A percentile compares a stretch with the other conserved stretches of the same genome.
phyloP scores from a whole-genome alignment of 2,113 vertebrate species.

The rat (Rattus norvegicus) region DNA sequence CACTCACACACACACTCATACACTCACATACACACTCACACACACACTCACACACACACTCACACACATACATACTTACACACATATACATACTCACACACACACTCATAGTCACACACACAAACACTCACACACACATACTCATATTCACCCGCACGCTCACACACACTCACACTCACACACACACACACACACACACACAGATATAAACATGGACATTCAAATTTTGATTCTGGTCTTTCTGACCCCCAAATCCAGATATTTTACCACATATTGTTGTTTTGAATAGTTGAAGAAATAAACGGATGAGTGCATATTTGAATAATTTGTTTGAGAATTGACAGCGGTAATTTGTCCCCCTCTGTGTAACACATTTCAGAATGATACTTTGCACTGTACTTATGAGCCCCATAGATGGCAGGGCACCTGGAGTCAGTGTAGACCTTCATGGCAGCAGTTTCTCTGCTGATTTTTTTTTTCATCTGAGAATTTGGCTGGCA shows the following conservation, averaged over 20 bases:
- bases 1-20: neutral
- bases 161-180: neutral
- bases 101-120: no score
- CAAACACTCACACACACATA: no score
- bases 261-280: no score
- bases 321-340: neutral
- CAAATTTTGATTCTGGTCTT: neutral
- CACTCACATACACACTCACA: neutral
- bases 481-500: neutral
- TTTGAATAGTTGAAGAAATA: neutral
- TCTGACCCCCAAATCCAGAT: neutral
- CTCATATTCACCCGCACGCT: no score
- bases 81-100: no score
- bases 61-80: no score
- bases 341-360: neutral
- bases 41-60: neutral
- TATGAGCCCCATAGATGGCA: no score
- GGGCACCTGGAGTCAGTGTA: rapidly evolving
- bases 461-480: neutral
- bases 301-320: neutral
- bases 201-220: no score
- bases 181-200: neutral
- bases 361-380: neutral
- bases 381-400: neutral
- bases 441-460: no score